These are phyloP conservation scores for Ricordea florida DNA, from an alignment of 92 coral and sea anemone genomes.

Conservation along the genomic window DNA sequence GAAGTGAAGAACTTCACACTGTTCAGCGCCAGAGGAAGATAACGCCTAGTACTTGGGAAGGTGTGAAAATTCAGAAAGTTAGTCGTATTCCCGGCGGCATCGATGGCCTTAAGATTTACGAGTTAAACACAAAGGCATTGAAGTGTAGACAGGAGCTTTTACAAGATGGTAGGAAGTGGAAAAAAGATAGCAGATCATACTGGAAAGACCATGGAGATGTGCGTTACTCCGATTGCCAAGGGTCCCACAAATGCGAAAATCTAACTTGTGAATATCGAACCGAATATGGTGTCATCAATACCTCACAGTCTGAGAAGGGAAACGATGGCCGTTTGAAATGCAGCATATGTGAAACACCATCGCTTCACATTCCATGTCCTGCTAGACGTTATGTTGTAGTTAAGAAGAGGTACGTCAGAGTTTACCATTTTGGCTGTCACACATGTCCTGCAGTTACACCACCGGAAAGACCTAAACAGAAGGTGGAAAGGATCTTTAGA, in stretches of 20 bases:
- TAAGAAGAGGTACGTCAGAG: constrained; percentile 7
- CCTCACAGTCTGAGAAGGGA: constrained; percentile 48
- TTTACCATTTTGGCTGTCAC: constrained; percentile 38
- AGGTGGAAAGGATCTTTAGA: neutral
- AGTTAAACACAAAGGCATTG: neutral
- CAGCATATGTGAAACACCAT: constrained; percentile 21
- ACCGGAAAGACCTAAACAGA: neutral
- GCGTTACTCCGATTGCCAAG: constrained; percentile 59
- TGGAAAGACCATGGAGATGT: constrained; percentile 56
- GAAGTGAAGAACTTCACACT: constrained; percentile 7
- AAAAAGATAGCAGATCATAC: constrained; percentile 43
- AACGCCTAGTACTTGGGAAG: constrained; percentile 36
- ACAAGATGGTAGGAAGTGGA: constrained; percentile 68
- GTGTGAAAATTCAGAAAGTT: constrained; percentile 23
- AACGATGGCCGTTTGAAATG: constrained; percentile 17
- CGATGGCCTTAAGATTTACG: constrained; percentile 33
- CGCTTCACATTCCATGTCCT: constrained; percentile 41
- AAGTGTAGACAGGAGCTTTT: constrained; percentile 14
- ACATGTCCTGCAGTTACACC: constrained; percentile 23
- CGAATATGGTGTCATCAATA: constrained; percentile 61
- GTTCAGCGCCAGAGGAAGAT: constrained; percentile 43
- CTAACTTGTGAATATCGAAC: constrained; percentile 29
- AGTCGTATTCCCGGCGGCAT: constrained; percentile 40
- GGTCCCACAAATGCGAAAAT: constrained; percentile 61
- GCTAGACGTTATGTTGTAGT: constrained; percentile 46